Base-by-base conservation (phyloP, 53 echinoderm and acorn worm species). In the Pentamera pediparva region DNA sequence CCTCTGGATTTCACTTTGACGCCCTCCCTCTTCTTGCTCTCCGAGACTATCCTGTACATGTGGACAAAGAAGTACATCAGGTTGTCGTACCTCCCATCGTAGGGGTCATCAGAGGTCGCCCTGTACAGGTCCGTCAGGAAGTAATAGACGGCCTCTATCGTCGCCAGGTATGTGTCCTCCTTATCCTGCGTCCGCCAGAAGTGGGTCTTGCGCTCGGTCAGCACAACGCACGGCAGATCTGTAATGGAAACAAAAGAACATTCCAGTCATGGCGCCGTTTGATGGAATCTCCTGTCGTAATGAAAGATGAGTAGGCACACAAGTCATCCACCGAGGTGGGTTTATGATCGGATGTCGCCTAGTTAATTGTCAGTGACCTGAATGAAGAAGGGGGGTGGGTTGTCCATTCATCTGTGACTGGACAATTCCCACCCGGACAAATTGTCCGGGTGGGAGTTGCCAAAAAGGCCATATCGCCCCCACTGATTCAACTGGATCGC, bases 61-160 rank as follows among this genome's bases (percentile, higher is more conserved):
- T 83, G 90, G 53, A 84, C 84, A 74, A 85, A 95, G 59, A 95
- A 90, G 47, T 87, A 95, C 22, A 95, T 82, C 24, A 95, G 83
- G 61, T 95, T 91, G 65, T 95, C 96, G 70, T 85, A 88, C 71
- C 82, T 65, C 38, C 88, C 83, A 7, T 12, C 32, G 50, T 63
- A 53, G 18, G 34, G 50, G 24, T 33, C 18, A 34, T 80, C 58
- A 39, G 85, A 45, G 78, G 86, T 56, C 22, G 79, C 41, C 18
- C 12, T 39, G 45, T 88, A 86, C 41, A 85, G 80, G 54, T 95
- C 87, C 4, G 85, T 59, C 4, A 91, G 82, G 60, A 95, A 95
- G 70, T 95, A 87, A 65, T 95, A 95, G 51, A 95, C 85, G 2
- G 96, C 96, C 65, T 95, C 96, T 20, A 95, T 95, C 10, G 96